Percentiles rank a stretch among this genome's conserved stretches.
These are phyloP conservation scores for Phalanger gymnotis DNA, from an alignment of 2,797 vertebrate genomes.

Conservation along the genomic window DNA sequence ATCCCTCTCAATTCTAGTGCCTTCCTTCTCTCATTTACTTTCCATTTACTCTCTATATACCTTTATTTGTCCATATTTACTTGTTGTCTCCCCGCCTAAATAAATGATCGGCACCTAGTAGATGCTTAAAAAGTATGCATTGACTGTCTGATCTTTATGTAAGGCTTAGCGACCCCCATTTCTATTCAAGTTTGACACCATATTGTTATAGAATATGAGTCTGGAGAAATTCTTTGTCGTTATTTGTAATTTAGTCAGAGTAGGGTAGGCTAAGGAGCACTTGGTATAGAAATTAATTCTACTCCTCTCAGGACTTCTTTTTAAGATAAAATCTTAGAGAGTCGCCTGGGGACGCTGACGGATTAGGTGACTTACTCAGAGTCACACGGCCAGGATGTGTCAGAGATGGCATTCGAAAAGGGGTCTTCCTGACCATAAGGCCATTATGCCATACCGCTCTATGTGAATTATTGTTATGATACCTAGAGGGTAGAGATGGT, in stretches of 20 bases:
- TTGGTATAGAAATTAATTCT: not conserved
- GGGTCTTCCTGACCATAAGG: not conserved
- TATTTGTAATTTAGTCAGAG: not conserved
- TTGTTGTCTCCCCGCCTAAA: not conserved
- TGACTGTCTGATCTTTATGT: not conserved
- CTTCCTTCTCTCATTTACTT: not conserved
- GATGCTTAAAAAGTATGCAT: not conserved
- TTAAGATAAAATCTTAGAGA: not conserved
- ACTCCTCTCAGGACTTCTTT: not conserved
- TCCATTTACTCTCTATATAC: not conserved
- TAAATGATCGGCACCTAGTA: not conserved
- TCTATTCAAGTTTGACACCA: not conserved
- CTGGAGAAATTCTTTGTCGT: not conserved
- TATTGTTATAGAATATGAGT: not conserved
- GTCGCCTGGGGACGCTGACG: not conserved
- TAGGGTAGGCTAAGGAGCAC: not conserved
- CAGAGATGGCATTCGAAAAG: not conserved
- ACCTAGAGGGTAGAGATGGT: not conserved
- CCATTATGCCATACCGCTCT: not conserved
- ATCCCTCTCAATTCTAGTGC: not conserved
- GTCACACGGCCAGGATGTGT: not conserved
- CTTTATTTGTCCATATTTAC: not conserved
- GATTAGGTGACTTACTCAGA: not conserved
- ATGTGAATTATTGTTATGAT: not conserved
- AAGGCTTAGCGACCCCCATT: not conserved